Evolutionary conservation across 2,113 vertebrate species (phyloP).

Genomic region (Okapia johnstoni): DNA sequence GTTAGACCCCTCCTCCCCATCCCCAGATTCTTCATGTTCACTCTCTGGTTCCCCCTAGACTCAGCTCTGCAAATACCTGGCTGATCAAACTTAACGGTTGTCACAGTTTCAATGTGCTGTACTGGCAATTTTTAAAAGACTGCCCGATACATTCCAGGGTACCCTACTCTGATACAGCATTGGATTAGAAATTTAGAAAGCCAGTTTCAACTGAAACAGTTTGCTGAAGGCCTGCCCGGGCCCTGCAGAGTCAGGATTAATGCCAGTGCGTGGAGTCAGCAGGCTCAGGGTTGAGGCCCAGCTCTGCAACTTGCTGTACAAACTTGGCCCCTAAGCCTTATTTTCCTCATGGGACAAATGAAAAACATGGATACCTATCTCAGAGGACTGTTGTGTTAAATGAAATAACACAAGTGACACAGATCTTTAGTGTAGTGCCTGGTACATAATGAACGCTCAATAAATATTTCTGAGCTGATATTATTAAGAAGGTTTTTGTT

Average conservation of each 20-base stretch:
- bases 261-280: background rate
- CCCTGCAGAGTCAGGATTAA: background rate
- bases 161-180: background rate
- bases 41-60: background rate
- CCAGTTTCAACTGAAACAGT: background rate
- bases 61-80: background rate
- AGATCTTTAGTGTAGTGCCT: background rate
- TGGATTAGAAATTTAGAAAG: background rate
- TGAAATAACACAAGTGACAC: background rate
- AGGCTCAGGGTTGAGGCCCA: background rate
- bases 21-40: background rate
- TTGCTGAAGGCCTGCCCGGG: background rate
- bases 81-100: background rate
- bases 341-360: background rate
- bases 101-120: background rate
- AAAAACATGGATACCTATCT: background rate
- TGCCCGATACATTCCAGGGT: background rate
- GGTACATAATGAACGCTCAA: background rate
- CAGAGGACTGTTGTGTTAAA: background rate
- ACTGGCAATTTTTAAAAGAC: background rate
- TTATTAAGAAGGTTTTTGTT: background rate
- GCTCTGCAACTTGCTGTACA: background rate
- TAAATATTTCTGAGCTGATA: background rate
- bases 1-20: background rate
- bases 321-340: background rate